Base-by-base conservation (phyloP, 2,113 vertebrate genomes). In the Hippocampus guttulatus region DNA sequence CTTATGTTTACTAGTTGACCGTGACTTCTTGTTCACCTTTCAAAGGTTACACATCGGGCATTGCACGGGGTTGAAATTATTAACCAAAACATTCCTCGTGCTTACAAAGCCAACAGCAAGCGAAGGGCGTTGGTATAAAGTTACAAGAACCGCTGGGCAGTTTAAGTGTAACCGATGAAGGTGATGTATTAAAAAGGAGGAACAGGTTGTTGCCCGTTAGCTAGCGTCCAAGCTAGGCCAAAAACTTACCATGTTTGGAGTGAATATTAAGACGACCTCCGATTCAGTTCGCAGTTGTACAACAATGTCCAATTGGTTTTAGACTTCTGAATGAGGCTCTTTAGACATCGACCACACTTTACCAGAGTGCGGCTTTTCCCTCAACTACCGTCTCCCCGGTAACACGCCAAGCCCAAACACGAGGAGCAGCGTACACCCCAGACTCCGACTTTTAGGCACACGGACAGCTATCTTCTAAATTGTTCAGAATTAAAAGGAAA, bases 181-280 rank as follows among this genome's bases (percentile, higher is more conserved):
- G 21, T 21, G 7, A 67, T 40, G 21, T 23, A 23, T 7, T n/a
- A 40, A 57, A 23, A 55, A 41, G 6, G 51, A 55, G 51, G 52
- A 68, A 68, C 67, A 68, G 67, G 67, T 68, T 57, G 67, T 68
- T 69, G 77, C 71, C 64, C 65, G 76, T 80, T 85, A 84, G 86
- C 83, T 76, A 73, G 52, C 75, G 70, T 74, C 68, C 60, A 55
- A 67, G 41, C 55, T 60, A 79, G 83, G 78, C 81, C 86, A 81
- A 4, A 61, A 45, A 86, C 91, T 91, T 78, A 91, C 91, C 91
- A 92, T 92, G 89, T 71, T 84, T 23, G 64, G 79, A 71, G 62
- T 57, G 21, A 70, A 18, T 82, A 45, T 58, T 77, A 15, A 11
- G n/a, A 41, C 10, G 20, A 30, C n/a, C 9, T 23, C 52, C 52